Base-by-base conservation (phyloP, 35 echinoderm and acorn worm genomes). In the Ptychodera flava region DNA sequence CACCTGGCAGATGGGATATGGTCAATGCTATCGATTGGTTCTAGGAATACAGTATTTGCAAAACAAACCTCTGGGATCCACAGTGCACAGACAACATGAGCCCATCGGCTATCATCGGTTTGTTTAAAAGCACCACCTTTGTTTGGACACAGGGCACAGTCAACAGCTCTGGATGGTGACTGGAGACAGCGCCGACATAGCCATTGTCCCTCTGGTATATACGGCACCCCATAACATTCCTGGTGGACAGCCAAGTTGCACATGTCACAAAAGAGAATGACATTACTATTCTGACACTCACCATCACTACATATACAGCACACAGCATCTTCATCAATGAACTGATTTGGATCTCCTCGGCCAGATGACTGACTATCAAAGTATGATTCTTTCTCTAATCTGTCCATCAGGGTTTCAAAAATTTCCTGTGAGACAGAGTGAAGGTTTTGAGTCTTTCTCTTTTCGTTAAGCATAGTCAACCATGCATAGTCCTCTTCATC, bases 171-270 rank as follows among this genome's bases (percentile, higher is more conserved):
- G 29, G 96, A 99, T 29, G 96, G 96, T 1, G 96, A 99, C 86
- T 99, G 96, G 30, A 99, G 91, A 53, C 96, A 94, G 78, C 96
- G 88, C 15, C 96, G 85, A 78, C 96, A 99, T 28, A 99, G 88
- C 96, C 96, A 99, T 86, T 99, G 96, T 35, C 96, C 96, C 83
- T 99, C 96, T 81, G 96, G 96, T 86, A 99, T 99, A 92, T 99
- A 99, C n/a, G 96, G 96, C 80, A 99, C 96, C 36, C 96, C 96
- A 86, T 99, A 99, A 88, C 96, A 94, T 38, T 99, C 96, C 85
- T 99, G 96, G 36, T 99, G 96, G n/a, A 99, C 96, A 31, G 96
- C 96, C 30, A 99, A 85, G 83, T 99, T 99, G 91, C 96, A 99
- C 96, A 99, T 99, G 80, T 99, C 96, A 88, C 96, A 99, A 81